A percentile compares a stretch with the other conserved stretches of the same genome.
Conservation (phyloP, 2,888 invertebrate species). For the Liodrosophila aerea region DNA sequence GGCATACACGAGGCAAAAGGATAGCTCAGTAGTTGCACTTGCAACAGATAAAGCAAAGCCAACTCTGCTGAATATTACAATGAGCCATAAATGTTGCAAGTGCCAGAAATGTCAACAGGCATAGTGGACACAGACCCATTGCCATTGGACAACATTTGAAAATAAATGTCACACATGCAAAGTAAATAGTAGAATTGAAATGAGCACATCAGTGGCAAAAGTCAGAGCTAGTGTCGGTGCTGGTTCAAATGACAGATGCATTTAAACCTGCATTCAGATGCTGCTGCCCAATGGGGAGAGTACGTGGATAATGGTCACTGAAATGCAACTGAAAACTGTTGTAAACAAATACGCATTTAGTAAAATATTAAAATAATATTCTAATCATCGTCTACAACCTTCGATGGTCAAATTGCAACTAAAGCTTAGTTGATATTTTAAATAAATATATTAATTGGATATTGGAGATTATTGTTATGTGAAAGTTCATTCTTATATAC, state of each 20-base stretch:
- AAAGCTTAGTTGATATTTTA: too few relatives aligned
- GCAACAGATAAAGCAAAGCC: constrained; percentile 25
- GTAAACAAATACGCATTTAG: too few relatives aligned
- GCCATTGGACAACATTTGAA: constrained; percentile 48
- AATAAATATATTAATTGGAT: too few relatives aligned
- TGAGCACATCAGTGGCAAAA: constrained; percentile 34
- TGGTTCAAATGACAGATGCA: constrained; percentile 29
- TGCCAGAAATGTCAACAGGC: constrained; percentile 76
- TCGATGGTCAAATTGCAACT: too few relatives aligned
- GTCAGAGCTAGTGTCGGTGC: constrained; percentile 5
- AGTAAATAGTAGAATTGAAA: constrained; percentile 78
- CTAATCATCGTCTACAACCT: too few relatives aligned
- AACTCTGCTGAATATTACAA: constrained; percentile 49
- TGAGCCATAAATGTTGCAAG: constrained; percentile 77
- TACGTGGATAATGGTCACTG: background rate
- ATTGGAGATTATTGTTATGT: too few relatives aligned
- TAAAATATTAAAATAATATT: too few relatives aligned
- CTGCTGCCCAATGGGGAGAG: background rate
- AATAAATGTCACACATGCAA: constrained; percentile 72
- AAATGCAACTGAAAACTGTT: too few relatives aligned
- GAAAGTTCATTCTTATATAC: too few relatives aligned
- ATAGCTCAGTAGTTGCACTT: constrained; percentile 24
- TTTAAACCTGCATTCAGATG: background rate
- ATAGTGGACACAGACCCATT: constrained; percentile 18
- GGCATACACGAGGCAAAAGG: background rate